Evolutionary conservation across 37 sponge, comb jelly and placozoan species (phyloP).

Genomic region (Haliclona indistincta): DNA sequence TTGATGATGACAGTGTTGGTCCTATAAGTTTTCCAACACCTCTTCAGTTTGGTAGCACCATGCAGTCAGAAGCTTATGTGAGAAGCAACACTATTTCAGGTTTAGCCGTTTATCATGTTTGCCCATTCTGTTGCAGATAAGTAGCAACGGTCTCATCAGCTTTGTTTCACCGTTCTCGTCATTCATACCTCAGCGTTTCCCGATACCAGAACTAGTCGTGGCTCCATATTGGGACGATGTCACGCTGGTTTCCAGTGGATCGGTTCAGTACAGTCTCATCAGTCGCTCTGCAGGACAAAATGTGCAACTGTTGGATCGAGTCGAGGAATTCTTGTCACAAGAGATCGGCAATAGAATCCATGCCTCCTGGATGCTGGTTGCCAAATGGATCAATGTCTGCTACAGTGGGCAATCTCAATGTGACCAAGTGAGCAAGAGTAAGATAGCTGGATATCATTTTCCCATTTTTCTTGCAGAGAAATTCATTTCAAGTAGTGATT

Average conservation of each 20-base stretch:
- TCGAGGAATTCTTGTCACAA: constrained; percentile 5
- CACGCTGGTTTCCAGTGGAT: not conserved
- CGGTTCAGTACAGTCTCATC: not conserved
- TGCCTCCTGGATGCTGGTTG: constrained; percentile 26
- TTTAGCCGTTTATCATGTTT: too few relatives aligned
- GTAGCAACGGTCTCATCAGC: constrained; percentile 1
- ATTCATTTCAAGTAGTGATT: constrained; percentile 43
- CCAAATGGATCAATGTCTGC: constrained; percentile 22
- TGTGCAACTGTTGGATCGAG: not conserved
- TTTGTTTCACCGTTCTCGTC: not conserved
- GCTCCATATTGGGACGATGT: constrained; percentile 22
- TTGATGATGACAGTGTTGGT: not conserved
- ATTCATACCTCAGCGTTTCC: not conserved
- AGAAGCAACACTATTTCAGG: too few relatives aligned
- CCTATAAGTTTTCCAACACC: not conserved
- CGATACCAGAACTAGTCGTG: not conserved
- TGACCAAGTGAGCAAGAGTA: not conserved
- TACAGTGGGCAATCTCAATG: not conserved
- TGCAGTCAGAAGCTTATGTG: not conserved
- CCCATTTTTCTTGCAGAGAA: not conserved
- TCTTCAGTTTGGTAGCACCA: not conserved
- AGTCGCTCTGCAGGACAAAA: not conserved
- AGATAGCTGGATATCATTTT: not conserved
- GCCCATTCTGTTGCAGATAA: too few relatives aligned
- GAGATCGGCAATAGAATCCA: not conserved